phyloP scores from a whole-genome alignment of 2,888 invertebrate species.

The Drosophila tripunctata region DNA sequence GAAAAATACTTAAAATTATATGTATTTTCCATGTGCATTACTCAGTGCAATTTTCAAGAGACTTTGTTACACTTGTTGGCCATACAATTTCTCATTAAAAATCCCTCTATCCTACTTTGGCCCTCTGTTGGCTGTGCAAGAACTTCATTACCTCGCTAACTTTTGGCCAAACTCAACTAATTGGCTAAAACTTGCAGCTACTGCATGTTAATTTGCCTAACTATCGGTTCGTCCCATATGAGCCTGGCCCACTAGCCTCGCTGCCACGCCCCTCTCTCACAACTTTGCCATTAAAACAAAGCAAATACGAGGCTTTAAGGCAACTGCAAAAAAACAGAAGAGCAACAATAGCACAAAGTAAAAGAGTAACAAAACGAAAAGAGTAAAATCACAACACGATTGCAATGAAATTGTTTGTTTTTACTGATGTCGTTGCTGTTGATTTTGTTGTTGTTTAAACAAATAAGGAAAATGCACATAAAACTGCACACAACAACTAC shows the following conservation, averaged over 20 bases:
- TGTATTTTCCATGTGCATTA: constrained; percentile 20
- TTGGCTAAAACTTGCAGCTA: constrained; percentile 66
- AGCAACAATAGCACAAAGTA: constrained; percentile 11
- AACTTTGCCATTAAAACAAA: constrained; percentile 55
- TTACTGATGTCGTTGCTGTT: constrained; percentile 33
- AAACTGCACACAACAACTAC: constrained; percentile 45
- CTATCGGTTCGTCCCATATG: constrained; percentile 45
- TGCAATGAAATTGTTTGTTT: constrained; percentile 44
- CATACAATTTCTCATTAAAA: constrained; percentile 39
- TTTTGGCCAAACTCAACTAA: constrained; percentile 46
- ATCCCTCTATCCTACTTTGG: constrained; percentile 1
- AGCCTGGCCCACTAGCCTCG: constrained; percentile 17
- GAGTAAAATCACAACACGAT: constrained; percentile 33
- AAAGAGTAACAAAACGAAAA: neutral
- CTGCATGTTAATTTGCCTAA: constrained; percentile 73
- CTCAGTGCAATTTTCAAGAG: constrained; percentile 5
- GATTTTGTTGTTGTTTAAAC: constrained; percentile 56
- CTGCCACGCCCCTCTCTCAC: neutral
- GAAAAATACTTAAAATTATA: constrained; percentile 18
- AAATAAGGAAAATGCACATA: constrained; percentile 75
- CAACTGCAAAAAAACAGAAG: constrained; percentile 44
- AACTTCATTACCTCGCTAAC: constrained; percentile 31
- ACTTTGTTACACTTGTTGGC: constrained; percentile 23
- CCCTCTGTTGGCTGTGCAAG: constrained; percentile 12
- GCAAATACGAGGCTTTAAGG: constrained; percentile 53